phyloP scores from a whole-genome alignment of 30 jellyfish, hydroid and myxozoan species.

The Aurelia coerulea region DNA sequence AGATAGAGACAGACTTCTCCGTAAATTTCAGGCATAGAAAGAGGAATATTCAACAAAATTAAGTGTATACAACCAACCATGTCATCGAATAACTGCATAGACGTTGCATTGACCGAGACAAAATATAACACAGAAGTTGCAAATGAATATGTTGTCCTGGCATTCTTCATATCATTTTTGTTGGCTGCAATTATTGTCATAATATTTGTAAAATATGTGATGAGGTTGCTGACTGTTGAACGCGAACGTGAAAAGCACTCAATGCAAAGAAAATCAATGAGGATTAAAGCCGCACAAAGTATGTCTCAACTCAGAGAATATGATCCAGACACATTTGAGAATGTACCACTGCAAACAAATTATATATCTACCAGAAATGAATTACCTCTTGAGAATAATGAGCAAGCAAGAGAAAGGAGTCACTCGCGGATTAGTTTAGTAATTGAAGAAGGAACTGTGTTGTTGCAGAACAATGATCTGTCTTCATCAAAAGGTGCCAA shows the following conservation, averaged over 20 bases:
- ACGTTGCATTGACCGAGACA: conserved; percentile 6
- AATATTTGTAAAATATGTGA: conserved; percentile 13
- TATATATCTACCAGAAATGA: conserved; percentile 12
- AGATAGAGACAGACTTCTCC: no score
- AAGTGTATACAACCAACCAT: background rate
- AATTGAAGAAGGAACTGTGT: conserved; percentile 13
- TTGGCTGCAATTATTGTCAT: conserved; percentile 23
- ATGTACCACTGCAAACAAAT: conserved; percentile 14
- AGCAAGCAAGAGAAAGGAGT: conserved; percentile 19
- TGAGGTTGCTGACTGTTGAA: conserved; percentile 10
- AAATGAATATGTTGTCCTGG: conserved; percentile 41
- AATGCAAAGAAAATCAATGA: conserved; percentile 11
- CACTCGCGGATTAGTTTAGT: conserved; percentile 21
- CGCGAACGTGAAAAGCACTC: conserved; percentile 21
- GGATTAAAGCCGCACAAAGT: conserved; percentile 24
- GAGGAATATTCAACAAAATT: no score
- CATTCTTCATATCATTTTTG: conserved; percentile 32
- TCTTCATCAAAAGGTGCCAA: background rate
- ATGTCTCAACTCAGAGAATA: background rate
- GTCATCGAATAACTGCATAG: background rate
- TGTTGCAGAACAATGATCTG: background rate
- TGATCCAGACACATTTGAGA: background rate
- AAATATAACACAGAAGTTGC: conserved; percentile 14
- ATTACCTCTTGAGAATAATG: background rate
- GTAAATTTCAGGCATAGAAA: no score